Evolutionary conservation across 2,888 invertebrate genomes (phyloP), one percentile per base, ranked within the genome.

Genomic region (Unio delphinus): DNA sequence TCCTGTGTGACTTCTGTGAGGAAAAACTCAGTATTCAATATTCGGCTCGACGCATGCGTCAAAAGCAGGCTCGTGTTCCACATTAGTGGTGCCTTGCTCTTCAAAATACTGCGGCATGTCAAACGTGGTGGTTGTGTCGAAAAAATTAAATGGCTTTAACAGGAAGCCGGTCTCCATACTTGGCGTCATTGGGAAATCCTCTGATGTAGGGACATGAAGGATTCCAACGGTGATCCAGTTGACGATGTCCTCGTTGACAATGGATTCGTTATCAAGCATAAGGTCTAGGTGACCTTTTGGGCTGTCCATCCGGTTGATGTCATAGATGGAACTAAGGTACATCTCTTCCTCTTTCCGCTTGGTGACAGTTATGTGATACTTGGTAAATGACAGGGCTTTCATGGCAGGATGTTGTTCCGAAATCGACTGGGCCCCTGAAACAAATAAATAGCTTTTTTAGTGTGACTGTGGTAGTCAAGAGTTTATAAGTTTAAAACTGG

Each of bases 301-400:
- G 18, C 61, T 61, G 18, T 63, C 68, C n/a, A 70, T 61, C 45
- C 70, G 67, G 57, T 74, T 70, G 34, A 55, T 57, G 60, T 69
- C 69, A 23, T 72, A 72, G 34, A 72, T 65, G 11, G 74, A 72
- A 64, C 72, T 73, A 23, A 80, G 34, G 8, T 74, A 75, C 54
- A 59, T 74, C 73, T 82, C 82, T 20, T 78, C 69, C 61, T 82
- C 81, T 45, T 80, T 81, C 18, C 75, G 72, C 70, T 78, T 77
- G 4, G 82, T 82, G 8, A 82, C 75, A 55, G 76, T 71, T 59
- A 76, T 77, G 62, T 82, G 82, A 60, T 80, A 78, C 62, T 82
- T 79, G 8, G 81, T 81, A 63, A 79, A 82, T 2, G 82, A 79
- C 20, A 81, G 55, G 1, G 78, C 78, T 20, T 74, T 63, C 68